Conservation (phyloP, 1,140 invertebrate genomes). For the Triops cancriformis region DNA sequence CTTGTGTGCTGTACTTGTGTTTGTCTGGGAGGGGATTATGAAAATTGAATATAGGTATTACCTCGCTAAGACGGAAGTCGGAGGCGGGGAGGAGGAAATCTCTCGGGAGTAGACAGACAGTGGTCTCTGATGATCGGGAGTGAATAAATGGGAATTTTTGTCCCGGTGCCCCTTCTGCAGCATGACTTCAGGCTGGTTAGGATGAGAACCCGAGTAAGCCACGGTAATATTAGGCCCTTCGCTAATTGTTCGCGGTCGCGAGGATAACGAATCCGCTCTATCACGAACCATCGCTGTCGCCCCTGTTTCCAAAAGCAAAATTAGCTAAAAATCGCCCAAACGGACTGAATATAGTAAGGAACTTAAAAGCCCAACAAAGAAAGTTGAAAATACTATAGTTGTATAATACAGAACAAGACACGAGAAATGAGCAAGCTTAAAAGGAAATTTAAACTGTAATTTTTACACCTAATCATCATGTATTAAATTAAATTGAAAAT, state of each 20-base stretch:
- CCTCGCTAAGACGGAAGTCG: slow-evolving; percentile 38
- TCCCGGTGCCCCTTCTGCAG: slow-evolving; percentile 24
- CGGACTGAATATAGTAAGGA: no score
- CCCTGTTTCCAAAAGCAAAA: slow-evolving; percentile 28
- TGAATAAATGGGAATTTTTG: slow-evolving; percentile 31
- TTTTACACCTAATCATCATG: no score
- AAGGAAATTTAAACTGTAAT: no score
- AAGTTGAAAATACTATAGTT: no score
- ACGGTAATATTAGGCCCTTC: slow-evolving; percentile 40
- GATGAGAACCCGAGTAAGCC: slow-evolving; percentile 28
- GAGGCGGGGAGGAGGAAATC: slow-evolving; percentile 53
- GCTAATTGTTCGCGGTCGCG: slow-evolving; percentile 53
- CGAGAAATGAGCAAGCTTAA: no score
- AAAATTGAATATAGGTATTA: no score
- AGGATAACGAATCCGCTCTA: slow-evolving; percentile 68
- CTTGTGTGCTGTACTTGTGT: no score
- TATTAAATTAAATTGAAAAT: no score
- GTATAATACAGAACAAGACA: no score
- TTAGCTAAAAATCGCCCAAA: no score
- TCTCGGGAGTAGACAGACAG: slow-evolving; percentile 50
- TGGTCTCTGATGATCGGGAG: slow-evolving; percentile 37
- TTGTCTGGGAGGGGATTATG: no score
- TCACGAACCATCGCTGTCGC: slow-evolving; percentile 47
- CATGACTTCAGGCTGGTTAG: slow-evolving; percentile 34
- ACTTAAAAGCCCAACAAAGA: no score